Base-by-base conservation (phyloP, 2,113 vertebrate genomes). In the Danio rerio region DNA sequence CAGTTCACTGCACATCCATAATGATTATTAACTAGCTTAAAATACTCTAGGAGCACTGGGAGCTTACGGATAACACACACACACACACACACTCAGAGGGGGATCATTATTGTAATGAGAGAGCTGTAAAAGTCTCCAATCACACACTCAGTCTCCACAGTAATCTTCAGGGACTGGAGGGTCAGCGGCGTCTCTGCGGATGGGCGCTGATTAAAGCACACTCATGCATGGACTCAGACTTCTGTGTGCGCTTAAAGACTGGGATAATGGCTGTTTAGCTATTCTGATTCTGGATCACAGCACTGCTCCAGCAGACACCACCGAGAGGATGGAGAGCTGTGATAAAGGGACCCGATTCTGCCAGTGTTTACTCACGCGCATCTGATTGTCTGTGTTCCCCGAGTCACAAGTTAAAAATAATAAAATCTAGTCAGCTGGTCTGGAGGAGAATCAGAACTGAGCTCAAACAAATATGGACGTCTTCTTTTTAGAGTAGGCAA, bases 21-120 rank as follows among this genome's bases (percentile, higher is more conserved):
- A 98, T 97, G 96, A 96, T 98, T 98, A 98, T 98, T 98, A 99
- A 97, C 96, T 96, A 96, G 97, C 96, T 96, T 96, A 93, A 95
- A 95, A 93, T 92, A 93, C 91, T 94, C 81, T 92, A 96, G 95
- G 94, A 96, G 95, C 95, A 94, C 93, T 94, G 97, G 96, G 97
- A 97, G 95, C 92, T 95, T 93, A 95, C 87, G 16, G 65, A 58
- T 71, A 80, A 80, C 65, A 79, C 49, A 55, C 55, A 56, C 55
- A 9, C 31, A 31, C 31, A 31, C 31, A 31, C 31, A 31, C 31
- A 31, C 31, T 31, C 31, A 31, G 88, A 92, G 90, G 81, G 62
- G 92, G 94, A 95, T 97, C 95, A 96, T 97, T 97, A 97, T 98
- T 95, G 94, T 96, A 97, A 97, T 97, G 91, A 95, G 92, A 90